Evolutionary conservation across 1,140 invertebrate genomes (phyloP).

Genomic region (Gyrodactylus bullatarudis): DNA sequence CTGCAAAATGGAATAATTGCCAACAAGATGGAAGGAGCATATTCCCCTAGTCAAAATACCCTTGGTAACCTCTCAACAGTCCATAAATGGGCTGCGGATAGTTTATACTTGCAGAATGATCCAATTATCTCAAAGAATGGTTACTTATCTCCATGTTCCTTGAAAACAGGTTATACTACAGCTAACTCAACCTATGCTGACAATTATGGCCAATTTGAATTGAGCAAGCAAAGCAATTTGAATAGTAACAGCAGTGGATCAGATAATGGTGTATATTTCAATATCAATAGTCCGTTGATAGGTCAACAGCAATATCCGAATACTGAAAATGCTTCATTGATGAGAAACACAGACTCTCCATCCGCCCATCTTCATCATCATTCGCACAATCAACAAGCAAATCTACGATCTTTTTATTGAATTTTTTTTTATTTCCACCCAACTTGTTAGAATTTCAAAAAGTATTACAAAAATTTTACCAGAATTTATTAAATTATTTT

Average conservation of each 20-base stretch:
- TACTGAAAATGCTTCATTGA: neutral
- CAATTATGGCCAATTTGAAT: neutral
- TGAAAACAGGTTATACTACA: neutral
- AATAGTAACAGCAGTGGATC: neutral
- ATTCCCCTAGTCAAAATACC: no score
- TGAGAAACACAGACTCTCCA: neutral
- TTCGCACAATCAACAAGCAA: no score
- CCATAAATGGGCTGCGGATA: neutral
- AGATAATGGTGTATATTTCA: neutral
- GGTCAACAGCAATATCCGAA: neutral
- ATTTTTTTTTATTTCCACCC: no score
- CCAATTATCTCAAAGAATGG: neutral
- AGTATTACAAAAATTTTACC: no score
- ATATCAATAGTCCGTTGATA: neutral
- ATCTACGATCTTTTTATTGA: neutral
- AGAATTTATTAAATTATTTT: no score
- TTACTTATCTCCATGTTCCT: neutral
- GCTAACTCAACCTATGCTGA: neutral
- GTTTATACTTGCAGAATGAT: neutral
- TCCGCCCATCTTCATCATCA: no score
- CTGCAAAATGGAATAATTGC: neutral
- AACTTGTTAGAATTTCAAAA: no score
- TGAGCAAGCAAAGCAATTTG: neutral
- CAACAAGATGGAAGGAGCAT: neutral
- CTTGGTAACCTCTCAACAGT: neutral